A percentile compares a stretch with the other conserved stretches of the same genome.
These are phyloP conservation scores for Ctenoplectra terminalis DNA, from an alignment of 1,140 invertebrate species.

Conservation along the genomic window DNA sequence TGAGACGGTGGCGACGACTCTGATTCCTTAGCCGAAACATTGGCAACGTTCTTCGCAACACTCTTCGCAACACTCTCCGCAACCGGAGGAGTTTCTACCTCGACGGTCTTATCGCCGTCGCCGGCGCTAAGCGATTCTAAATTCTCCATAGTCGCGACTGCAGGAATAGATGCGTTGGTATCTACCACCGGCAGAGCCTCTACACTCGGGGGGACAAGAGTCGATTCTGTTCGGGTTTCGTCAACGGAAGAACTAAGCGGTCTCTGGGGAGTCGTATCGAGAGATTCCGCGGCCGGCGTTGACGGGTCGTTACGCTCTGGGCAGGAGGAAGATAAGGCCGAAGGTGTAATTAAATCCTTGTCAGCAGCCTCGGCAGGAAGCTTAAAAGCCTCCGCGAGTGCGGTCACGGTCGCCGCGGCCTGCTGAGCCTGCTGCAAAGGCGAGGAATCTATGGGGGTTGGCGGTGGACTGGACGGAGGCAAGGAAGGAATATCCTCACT, in stretches of 20 bases:
- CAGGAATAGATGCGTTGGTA: not conserved
- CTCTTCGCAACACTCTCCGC: not conserved
- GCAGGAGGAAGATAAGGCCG: slow-evolving; percentile 14
- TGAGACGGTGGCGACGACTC: too few relatives aligned
- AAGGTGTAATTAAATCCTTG: slow-evolving; percentile 1
- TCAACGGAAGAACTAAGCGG: slow-evolving; percentile 22
- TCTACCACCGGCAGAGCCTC: slow-evolving; percentile 47
- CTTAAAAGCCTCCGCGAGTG: slow-evolving; percentile 76
- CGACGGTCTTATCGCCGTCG: not conserved
- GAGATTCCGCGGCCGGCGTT: slow-evolving; percentile 34
- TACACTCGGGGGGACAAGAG: slow-evolving; percentile 15
- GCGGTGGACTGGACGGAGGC: slow-evolving; percentile 80
- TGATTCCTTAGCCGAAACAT: not conserved
- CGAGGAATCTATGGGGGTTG: slow-evolving; percentile 81
- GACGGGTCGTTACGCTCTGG: slow-evolving; percentile 33
- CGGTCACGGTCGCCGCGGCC: slow-evolving; percentile 75
- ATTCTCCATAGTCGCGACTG: not conserved
- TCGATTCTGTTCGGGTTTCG: slow-evolving; percentile 40
- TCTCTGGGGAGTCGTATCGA: slow-evolving; percentile 20
- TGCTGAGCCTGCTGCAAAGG: slow-evolving; percentile 80
- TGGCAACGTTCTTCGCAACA: not conserved
- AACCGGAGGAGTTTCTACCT: not conserved
- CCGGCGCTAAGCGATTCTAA: slow-evolving; percentile 1
- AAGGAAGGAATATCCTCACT: slow-evolving; percentile 80
- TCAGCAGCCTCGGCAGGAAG: slow-evolving; percentile 71